phyloP scores from a whole-genome alignment of 2,888 invertebrate species.

The Epistrophe grossulariae region DNA sequence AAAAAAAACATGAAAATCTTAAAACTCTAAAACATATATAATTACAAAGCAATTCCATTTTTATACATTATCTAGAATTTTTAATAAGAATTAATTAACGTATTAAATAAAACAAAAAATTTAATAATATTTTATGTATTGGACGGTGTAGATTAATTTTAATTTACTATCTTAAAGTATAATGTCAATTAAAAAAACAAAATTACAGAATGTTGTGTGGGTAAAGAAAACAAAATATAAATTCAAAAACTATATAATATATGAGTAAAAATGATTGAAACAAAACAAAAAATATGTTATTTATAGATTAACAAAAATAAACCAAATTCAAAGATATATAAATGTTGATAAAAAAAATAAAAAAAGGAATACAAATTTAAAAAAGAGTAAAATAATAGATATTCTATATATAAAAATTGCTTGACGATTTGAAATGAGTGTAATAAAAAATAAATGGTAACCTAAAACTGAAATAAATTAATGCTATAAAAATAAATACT shows the following conservation, averaged over 20 bases:
- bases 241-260: slow-evolving; percentile 23
- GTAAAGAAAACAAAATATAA: slow-evolving; percentile 24
- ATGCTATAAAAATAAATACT: slow-evolving; percentile 40
- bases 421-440: slow-evolving; percentile 52
- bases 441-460: slow-evolving; percentile 48
- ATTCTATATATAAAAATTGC: slow-evolving; percentile 32
- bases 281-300: slow-evolving; percentile 32
- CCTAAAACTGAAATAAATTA: slow-evolving; percentile 62
- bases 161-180: slow-evolving; percentile 67
- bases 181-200: slow-evolving; percentile 69
- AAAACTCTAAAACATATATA: slow-evolving; percentile 45
- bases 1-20: slow-evolving; percentile 6
- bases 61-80: slow-evolving; percentile 74
- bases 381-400: not conserved
- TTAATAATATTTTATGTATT: slow-evolving; percentile 51
- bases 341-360: slow-evolving; percentile 54
- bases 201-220: slow-evolving; percentile 67
- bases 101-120: not conserved
- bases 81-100: slow-evolving; percentile 55
- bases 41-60: slow-evolving; percentile 67
- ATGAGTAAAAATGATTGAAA: slow-evolving; percentile 44
- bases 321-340: slow-evolving; percentile 58
- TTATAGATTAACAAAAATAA: slow-evolving; percentile 51
- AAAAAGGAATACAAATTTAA: slow-evolving; percentile 14
- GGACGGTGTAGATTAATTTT: slow-evolving; percentile 64